phyloP scores from a whole-genome alignment of 2,113 vertebrate genomes.

The Grammomys surdaster region DNA sequence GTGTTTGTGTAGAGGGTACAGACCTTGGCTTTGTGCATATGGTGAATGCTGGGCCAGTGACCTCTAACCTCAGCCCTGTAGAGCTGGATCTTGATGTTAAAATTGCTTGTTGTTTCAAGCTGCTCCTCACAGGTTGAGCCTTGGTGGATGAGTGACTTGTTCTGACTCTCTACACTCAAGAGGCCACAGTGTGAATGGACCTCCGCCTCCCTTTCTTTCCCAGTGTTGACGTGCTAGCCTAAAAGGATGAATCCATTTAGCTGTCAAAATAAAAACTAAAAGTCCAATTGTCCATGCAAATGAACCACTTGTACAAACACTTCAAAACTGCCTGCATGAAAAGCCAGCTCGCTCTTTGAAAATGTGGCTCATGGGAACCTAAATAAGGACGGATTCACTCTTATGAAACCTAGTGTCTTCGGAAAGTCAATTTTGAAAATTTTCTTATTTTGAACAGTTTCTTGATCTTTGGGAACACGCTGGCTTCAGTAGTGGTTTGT shows the following conservation, averaged over 20 bases:
- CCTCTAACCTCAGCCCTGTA: neutral
- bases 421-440: neutral
- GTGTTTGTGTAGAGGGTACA: too few relatives aligned
- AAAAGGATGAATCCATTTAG: constrained; percentile 63
- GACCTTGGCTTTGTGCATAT: neutral
- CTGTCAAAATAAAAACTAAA: constrained; percentile 66
- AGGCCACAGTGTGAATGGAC: neutral
- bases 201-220: constrained; percentile 11
- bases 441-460: neutral
- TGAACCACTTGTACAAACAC: constrained; percentile 15
- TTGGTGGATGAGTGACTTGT: constrained; percentile 3
- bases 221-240: neutral
- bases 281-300: constrained; percentile 68
- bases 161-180: neutral
- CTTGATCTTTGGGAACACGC: constrained; percentile 14
- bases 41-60: neutral
- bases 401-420: neutral
- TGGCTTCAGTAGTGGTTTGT: constrained; percentile 14
- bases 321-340: constrained; percentile 12
- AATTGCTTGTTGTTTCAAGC: neutral
- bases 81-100: neutral
- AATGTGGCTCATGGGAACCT: neutral
- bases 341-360: constrained; percentile 56
- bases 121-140: neutral
- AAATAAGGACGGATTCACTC: neutral